These are phyloP conservation scores for Patella ulyssiponensis DNA, from an alignment of 2,888 invertebrate species.

Conservation along the genomic window DNA sequence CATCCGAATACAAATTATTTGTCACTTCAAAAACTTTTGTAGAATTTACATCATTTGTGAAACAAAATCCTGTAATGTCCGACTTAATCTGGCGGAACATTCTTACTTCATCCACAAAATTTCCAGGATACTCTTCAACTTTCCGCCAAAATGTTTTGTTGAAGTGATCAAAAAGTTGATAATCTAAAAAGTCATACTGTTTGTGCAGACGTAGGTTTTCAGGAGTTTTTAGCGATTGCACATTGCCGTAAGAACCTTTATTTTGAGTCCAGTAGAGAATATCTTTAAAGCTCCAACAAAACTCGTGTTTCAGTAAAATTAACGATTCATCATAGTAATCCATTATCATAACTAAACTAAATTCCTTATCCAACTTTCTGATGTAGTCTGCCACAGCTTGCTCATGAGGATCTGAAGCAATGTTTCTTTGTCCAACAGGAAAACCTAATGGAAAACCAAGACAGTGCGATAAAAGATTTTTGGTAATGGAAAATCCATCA, in stretches of 20 bases:
- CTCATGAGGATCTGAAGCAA: slow-evolving; percentile 39
- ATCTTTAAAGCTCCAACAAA: slow-evolving; percentile 70
- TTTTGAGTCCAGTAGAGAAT: slow-evolving; percentile 63
- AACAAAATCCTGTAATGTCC: background rate
- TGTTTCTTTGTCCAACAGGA: slow-evolving; percentile 49
- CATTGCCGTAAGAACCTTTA: slow-evolving; percentile 39
- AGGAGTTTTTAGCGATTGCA: slow-evolving; percentile 31
- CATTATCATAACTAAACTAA: slow-evolving; percentile 65
- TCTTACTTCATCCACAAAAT: slow-evolving; percentile 55
- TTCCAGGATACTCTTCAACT: slow-evolving; percentile 45
- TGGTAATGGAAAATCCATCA: slow-evolving; percentile 61
- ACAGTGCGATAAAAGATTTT: slow-evolving; percentile 66
- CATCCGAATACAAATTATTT: too few relatives aligned
- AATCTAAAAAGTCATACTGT: slow-evolving; percentile 64
- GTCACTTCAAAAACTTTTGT: too few relatives aligned
- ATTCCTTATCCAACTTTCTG: slow-evolving; percentile 52
- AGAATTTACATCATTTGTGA: background rate
- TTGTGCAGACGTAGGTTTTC: slow-evolving; percentile 48
- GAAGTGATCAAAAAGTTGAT: slow-evolving; percentile 64
- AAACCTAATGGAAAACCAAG: slow-evolving; percentile 67
- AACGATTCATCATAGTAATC: slow-evolving; percentile 70
- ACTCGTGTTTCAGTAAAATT: slow-evolving; percentile 61
- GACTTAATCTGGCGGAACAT: slow-evolving; percentile 33
- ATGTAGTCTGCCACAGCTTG: slow-evolving; percentile 52
- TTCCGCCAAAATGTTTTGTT: slow-evolving; percentile 63